Evolutionary conservation across 2,888 invertebrate genomes (phyloP).

Genomic region (Trichogramma evanescens): DNA sequence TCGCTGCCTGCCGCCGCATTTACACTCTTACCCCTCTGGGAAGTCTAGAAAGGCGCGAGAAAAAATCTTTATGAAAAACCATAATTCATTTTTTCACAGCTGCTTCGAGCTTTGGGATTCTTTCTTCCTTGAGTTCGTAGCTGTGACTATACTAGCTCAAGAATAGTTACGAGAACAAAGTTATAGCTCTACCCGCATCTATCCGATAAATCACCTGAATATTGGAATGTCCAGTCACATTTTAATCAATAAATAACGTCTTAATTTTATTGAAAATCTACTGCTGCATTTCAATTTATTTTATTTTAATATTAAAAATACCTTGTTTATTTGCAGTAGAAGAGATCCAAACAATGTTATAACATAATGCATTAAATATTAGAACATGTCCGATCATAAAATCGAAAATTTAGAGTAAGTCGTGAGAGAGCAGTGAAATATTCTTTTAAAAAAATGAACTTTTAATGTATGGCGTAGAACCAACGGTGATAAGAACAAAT

Average conservation of each 20-base stretch:
- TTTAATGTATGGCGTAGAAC: background rate
- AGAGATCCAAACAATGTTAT: background rate
- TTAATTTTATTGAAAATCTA: too few species aligned
- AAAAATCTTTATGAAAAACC: slow-evolving; percentile 20
- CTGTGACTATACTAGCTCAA: background rate
- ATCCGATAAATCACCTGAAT: slow-evolving; percentile 8
- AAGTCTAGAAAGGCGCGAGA: slow-evolving; percentile 7
- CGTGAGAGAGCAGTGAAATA: too few species aligned
- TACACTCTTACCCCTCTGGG: background rate
- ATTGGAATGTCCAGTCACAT: background rate
- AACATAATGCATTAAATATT: background rate
- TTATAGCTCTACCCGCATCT: slow-evolving; percentile 5
- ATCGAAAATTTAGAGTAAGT: background rate
- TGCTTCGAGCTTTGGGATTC: slow-evolving; percentile 16
- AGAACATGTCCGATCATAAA: background rate
- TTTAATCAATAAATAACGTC: too few species aligned
- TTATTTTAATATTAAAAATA: too few species aligned
- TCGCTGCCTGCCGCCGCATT: too few species aligned
- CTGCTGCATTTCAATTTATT: too few species aligned
- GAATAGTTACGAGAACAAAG: background rate
- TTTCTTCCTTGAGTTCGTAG: background rate
- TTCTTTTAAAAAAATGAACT: too few species aligned
- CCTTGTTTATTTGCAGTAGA: too few species aligned
- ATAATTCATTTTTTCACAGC: slow-evolving; percentile 22
- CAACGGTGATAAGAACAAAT: slow-evolving; percentile 6